Percentiles rank a stretch among this genome's conserved stretches.
Conservation (phyloP, 2,797 vertebrate genomes). For the Coluber constrictor region DNA sequence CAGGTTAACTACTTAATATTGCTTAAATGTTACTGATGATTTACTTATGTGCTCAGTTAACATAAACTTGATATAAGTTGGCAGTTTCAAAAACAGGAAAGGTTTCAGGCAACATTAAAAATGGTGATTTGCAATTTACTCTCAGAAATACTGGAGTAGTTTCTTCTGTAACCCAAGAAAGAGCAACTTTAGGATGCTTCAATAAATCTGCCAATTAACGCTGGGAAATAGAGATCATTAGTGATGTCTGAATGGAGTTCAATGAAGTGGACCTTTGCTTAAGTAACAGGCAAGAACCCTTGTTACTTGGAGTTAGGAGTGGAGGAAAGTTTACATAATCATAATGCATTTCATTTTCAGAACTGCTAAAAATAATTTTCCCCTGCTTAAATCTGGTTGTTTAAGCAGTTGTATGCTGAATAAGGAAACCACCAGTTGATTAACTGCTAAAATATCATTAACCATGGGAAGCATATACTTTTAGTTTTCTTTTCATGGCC, state of each 20-base stretch:
- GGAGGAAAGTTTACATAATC: conserved; percentile 5
- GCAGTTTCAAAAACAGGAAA: conserved; percentile 59
- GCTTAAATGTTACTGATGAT: conserved; percentile 68
- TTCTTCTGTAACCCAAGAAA: conserved; percentile 46
- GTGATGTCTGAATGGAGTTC: conserved; percentile 52
- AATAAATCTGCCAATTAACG: conserved; percentile 61
- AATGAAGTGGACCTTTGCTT: conserved; percentile 33
- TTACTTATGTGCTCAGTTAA: conserved; percentile 69
- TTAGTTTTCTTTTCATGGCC: not conserved
- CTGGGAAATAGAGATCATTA: conserved; percentile 58
- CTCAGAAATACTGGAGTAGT: conserved; percentile 45
- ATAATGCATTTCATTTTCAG: conserved; percentile 38
- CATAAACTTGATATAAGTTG: conserved; percentile 68
- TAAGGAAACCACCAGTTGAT: not conserved
- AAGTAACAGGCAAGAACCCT: conserved; percentile 46
- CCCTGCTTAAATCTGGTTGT: not conserved
- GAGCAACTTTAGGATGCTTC: conserved; percentile 56
- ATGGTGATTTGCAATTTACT: conserved; percentile 64
- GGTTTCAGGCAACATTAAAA: conserved; percentile 63
- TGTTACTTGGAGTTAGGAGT: conserved; percentile 3
- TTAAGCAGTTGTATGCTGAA: not conserved
- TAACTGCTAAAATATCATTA: not conserved
- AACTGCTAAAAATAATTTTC: not conserved
- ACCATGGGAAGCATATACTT: not conserved
- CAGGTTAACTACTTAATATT: conserved; percentile 68